A percentile compares a stretch with the other conserved stretches of the same genome.
phyloP scores from a whole-genome alignment of 2,797 vertebrate genomes.

The Neostethus bicornis region DNA sequence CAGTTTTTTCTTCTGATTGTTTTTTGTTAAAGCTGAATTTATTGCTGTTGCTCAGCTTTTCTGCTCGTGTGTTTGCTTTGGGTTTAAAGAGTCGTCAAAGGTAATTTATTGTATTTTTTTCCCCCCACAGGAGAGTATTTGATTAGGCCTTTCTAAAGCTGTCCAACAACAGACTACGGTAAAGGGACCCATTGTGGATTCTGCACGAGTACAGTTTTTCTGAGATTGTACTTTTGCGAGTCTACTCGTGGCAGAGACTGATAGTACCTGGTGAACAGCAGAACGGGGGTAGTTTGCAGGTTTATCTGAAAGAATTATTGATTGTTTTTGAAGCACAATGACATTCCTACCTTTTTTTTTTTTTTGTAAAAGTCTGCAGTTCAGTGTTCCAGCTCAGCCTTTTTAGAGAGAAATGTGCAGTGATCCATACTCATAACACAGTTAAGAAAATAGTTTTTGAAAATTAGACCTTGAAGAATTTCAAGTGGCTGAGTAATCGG shows the following conservation, averaged over 20 bases:
- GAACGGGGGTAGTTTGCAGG: constrained; percentile 53
- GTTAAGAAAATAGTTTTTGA: constrained; percentile 71
- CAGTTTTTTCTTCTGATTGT: constrained; percentile 62
- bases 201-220: constrained; percentile 46
- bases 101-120: constrained; percentile 73
- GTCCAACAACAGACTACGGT: constrained; percentile 33
- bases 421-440: constrained; percentile 62
- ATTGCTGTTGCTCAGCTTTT: constrained; percentile 73
- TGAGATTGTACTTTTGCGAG: constrained; percentile 62
- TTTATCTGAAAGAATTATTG: constrained; percentile 68
- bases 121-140: constrained; percentile 57
- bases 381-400: constrained; percentile 40
- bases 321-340: constrained; percentile 57
- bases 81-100: constrained; percentile 70
- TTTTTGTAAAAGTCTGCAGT: constrained; percentile 34
- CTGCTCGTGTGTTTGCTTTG: constrained; percentile 72
- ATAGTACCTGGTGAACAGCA: constrained; percentile 29
- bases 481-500: constrained; percentile 74
- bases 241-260: constrained; percentile 58
- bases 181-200: constrained; percentile 58
- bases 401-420: constrained; percentile 60
- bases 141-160: constrained; percentile 65
- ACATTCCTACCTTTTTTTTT: constrained; percentile 18
- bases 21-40: constrained; percentile 75
- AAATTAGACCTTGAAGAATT: constrained; percentile 77